Base-by-base conservation (phyloP, 2,797 vertebrate genomes). In the Sitta carolinensis region DNA sequence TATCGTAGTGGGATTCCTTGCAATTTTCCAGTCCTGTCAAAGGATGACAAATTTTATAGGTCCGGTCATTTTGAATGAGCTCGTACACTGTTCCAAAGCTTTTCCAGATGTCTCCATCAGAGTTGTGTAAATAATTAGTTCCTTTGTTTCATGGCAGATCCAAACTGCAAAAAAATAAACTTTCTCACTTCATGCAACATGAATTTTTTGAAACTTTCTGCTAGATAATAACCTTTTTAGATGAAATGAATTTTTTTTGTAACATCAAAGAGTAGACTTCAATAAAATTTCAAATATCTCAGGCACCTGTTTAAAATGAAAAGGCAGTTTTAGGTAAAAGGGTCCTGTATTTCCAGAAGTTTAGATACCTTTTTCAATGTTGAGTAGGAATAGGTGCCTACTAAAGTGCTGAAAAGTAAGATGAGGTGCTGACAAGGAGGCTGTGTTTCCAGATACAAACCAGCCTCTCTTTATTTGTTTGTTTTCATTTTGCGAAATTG, bases 71-170 rank as follows among this genome's bases (percentile, higher is more conserved):
- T 90, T 84, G 45, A 40, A 81, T 88, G 79, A 82, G 29, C 9
- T 88, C 61, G 8, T 52, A 81, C 15, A 18, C 13, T 32, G 30
- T 76, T 95, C 22, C 32, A 88, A 68, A 95, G 27, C 34, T 83
- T 95, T 89, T 89, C 64, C 87, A 95, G 62, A 81, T 81, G 69
- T 86, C 67, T 88, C 21, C 20, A 43, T 79, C 38, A 70, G 26
- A 40, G 25, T n/a, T 63, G 21, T 76, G 22, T 50, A 59, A 90
- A 88, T 86, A 93, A 90, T 67, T 94, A 45, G 19, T 75, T 91
- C 85, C 7, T 93, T 82, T 78, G 29, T 75, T 89, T 84, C 2
- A 1, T 69, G 30, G 10, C 22, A 90, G 68, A 64, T 72, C 16
- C 13, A 62, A 84, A 34, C 21, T 66, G 32, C 54, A 29, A 67